phyloP scores from a whole-genome alignment of 1,140 invertebrate species.

The Heliconius nattereri region DNA sequence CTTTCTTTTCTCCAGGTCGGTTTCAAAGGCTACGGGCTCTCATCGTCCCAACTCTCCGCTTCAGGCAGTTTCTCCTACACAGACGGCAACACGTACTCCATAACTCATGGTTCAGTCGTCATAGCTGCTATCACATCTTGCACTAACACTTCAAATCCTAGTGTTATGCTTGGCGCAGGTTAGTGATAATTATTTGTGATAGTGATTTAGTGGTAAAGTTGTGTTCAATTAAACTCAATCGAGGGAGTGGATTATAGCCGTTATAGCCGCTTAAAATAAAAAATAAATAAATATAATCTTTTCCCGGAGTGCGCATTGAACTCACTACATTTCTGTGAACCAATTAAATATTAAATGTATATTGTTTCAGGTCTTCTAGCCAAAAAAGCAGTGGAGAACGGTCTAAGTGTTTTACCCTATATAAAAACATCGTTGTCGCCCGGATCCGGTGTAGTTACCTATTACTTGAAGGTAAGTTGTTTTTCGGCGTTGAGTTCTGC shows the following conservation, averaged over 20 bases:
- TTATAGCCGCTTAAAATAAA: no score
- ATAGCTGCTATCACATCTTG: constrained; percentile 99
- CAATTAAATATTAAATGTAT: no score
- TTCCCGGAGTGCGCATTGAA: no score
- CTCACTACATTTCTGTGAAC: no score
- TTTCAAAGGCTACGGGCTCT: constrained; percentile 96
- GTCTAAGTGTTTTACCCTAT: constrained; percentile 93
- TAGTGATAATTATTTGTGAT: constrained; percentile 27
- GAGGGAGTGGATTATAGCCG: no score
- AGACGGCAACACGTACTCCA: constrained; percentile 91
- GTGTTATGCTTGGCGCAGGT: constrained; percentile 95
- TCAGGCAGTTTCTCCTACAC: constrained; percentile 90
- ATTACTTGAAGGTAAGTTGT: constrained; percentile 91
- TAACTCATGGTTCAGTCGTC: constrained; percentile 96
- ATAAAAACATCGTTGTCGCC: constrained; percentile 98
- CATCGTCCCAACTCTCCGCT: constrained; percentile 84
- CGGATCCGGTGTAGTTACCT: constrained; percentile 98
- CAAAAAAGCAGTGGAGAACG: constrained; percentile 96
- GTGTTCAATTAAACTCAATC: no score
- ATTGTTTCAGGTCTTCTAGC: constrained; percentile 89
- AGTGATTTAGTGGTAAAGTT: neutral
- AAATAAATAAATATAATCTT: no score
- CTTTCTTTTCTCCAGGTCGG: constrained; percentile 85
- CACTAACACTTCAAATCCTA: constrained; percentile 99
- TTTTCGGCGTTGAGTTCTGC: neutral